Evolutionary conservation across 2,888 invertebrate genomes (phyloP).

Genomic region (Nymphalis c-album): DNA sequence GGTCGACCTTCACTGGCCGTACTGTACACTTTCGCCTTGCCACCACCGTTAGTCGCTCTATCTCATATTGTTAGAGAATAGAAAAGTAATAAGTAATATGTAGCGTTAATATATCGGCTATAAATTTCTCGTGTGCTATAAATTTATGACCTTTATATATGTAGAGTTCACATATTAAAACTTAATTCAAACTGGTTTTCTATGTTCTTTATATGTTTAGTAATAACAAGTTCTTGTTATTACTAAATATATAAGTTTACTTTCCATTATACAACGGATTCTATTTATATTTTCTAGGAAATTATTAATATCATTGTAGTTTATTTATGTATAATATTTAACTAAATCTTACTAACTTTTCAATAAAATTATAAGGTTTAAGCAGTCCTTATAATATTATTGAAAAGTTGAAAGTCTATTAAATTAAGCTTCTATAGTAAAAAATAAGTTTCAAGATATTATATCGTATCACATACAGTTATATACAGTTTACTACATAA

Average conservation of each 20-base stretch:
- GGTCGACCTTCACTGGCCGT: constrained; percentile 59
- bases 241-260: too few species aligned
- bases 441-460: constrained; percentile 18
- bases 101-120: constrained; percentile 9
- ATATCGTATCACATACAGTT: constrained; percentile 24
- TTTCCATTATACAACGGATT: background rate
- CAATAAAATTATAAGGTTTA: too few species aligned
- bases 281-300: too few species aligned
- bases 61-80: constrained; percentile 17
- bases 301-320: too few species aligned
- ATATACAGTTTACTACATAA: constrained; percentile 18
- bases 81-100: constrained; percentile 11
- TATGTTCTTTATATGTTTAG: background rate
- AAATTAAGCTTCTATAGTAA: constrained; percentile 21
- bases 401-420: constrained; percentile 1
- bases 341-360: too few species aligned
- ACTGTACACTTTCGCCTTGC: constrained; percentile 68
- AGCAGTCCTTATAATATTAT: background rate
- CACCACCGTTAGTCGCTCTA: constrained; percentile 58
- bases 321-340: too few species aligned
- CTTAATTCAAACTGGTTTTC: constrained; percentile 12
- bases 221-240: constrained; percentile 4
- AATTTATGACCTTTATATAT: constrained; percentile 17
- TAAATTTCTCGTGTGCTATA: background rate
- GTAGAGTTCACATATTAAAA: constrained; percentile 3